Conservation (phyloP, 2,113 vertebrate species). For the Oriolus oriolus region DNA sequence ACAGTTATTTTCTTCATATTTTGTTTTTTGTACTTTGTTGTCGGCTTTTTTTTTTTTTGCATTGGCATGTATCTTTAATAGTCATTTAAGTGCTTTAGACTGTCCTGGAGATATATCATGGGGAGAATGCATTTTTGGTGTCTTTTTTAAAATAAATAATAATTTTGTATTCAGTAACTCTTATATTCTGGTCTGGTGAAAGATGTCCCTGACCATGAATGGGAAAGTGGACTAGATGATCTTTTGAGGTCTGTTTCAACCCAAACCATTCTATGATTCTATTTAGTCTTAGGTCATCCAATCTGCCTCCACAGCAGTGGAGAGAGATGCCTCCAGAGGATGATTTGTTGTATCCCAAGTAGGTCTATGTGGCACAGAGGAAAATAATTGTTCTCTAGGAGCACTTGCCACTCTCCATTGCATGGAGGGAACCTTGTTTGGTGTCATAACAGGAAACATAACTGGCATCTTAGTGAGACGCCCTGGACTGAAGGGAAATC, state of each 20-base stretch:
- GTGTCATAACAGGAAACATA: neutral
- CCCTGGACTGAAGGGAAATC: neutral
- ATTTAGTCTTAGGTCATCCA: neutral
- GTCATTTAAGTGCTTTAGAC: neutral
- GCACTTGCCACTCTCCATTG: neutral
- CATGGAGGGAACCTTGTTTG: neutral
- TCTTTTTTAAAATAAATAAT: neutral
- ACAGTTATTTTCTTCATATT: neutral
- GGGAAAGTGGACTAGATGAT: neutral
- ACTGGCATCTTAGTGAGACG: neutral
- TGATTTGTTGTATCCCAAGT: neutral
- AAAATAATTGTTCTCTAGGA: neutral
- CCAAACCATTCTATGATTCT: neutral
- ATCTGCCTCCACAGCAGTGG: neutral
- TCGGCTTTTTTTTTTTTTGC: neutral
- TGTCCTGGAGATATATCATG: neutral
- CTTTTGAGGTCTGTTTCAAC: neutral
- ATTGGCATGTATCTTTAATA: neutral
- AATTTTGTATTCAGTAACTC: neutral
- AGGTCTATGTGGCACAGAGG: neutral
- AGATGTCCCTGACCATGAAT: neutral
- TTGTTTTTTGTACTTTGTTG: neutral
- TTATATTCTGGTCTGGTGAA: neutral
- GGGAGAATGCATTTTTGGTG: neutral
- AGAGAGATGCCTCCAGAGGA: neutral